phyloP scores from a whole-genome alignment of 2,113 vertebrate genomes.

The Chitala chitala region DNA sequence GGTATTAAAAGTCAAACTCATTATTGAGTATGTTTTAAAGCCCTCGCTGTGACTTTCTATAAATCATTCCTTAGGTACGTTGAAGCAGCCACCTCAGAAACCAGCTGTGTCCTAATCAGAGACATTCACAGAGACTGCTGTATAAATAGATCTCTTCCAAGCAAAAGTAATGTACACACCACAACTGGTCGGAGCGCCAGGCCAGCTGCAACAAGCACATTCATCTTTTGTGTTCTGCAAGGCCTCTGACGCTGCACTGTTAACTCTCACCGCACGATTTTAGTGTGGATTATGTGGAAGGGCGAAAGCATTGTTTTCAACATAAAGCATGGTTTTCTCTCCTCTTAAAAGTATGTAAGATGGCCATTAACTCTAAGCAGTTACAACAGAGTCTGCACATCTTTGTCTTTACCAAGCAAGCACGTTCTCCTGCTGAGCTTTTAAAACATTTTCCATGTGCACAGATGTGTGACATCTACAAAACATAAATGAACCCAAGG shows the following conservation, averaged over 20 bases:
- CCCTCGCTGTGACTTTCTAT: background rate
- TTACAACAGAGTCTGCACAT: background rate
- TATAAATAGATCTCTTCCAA: background rate
- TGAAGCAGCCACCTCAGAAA: background rate
- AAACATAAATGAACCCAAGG: slow-evolving; percentile 20
- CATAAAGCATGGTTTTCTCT: background rate
- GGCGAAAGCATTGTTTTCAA: background rate
- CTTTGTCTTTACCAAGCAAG: background rate
- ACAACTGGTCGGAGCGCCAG: background rate
- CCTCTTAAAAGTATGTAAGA: slow-evolving; percentile 29
- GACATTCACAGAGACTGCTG: background rate
- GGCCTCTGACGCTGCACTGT: background rate
- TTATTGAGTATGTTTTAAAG: background rate
- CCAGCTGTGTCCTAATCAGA: background rate
- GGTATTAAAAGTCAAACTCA: background rate
- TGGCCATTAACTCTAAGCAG: slow-evolving; percentile 45
- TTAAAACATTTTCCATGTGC: slow-evolving; percentile 11
- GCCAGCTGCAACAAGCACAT: background rate
- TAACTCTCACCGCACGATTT: background rate
- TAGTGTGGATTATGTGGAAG: background rate
- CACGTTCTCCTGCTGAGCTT: background rate
- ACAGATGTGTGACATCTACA: slow-evolving; percentile 37
- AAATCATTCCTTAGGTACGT: background rate
- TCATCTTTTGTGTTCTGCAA: background rate
- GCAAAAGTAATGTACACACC: background rate